phyloP scores from a whole-genome alignment of 1,140 invertebrate genomes.

The Papilio polytes region DNA sequence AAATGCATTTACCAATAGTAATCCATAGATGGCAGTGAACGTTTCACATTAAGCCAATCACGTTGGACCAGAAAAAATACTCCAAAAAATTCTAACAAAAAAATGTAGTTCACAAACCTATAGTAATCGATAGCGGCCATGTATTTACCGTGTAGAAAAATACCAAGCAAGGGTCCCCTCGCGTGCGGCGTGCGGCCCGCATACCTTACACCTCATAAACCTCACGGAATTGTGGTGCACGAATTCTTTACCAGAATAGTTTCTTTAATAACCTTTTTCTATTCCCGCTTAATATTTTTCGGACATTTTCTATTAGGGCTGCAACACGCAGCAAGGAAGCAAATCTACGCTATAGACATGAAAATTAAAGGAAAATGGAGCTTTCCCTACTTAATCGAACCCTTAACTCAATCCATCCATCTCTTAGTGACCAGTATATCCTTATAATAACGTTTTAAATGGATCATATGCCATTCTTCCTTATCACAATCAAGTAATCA shows the following conservation, averaged over 20 bases:
- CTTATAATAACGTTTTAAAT: no score
- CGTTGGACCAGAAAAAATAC: neutral
- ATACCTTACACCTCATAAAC: conserved; percentile 34
- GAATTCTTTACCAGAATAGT: conserved; percentile 12
- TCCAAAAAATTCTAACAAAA: neutral
- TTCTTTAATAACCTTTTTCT: conserved; percentile 29
- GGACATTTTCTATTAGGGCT: neutral
- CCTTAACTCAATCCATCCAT: neutral
- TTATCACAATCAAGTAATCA: neutral
- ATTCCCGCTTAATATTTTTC: conserved; percentile 2
- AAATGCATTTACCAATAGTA: neutral
- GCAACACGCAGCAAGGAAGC: neutral
- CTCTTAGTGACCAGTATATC: neutral
- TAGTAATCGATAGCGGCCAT: conserved; percentile 6
- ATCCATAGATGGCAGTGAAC: neutral
- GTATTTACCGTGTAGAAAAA: conserved; percentile 3
- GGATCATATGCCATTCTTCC: neutral
- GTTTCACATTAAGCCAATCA: neutral
- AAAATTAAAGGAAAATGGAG: neutral
- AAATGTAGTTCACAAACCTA: neutral
- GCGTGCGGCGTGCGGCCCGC: neutral
- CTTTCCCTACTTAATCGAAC: neutral
- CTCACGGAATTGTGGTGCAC: conserved; percentile 5
- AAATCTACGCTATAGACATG: neutral
- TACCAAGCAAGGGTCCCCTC: neutral